phyloP scores from a whole-genome alignment of 2,797 vertebrate species.

The Borostomias antarcticus region DNA sequence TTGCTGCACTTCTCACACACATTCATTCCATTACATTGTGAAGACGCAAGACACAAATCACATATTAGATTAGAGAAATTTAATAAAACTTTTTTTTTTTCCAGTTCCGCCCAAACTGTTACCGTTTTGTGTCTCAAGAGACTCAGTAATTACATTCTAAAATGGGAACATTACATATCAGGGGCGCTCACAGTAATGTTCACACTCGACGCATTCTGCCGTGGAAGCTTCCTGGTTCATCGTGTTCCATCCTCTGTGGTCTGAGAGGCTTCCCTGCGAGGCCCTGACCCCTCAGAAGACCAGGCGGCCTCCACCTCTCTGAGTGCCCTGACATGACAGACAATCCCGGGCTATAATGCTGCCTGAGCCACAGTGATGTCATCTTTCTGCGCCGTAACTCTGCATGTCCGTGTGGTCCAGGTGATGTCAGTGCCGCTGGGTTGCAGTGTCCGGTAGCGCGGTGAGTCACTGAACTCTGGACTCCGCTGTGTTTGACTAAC shows the following conservation, averaged over 20 bases:
- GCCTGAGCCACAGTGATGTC: slow-evolving; percentile 51
- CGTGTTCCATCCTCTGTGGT: background rate
- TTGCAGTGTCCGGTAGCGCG: slow-evolving; percentile 44
- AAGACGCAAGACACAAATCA: background rate
- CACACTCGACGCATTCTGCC: background rate
- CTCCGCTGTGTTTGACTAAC: slow-evolving; percentile 15
- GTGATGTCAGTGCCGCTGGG: slow-evolving; percentile 64
- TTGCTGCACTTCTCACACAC: background rate
- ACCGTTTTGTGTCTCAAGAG: background rate
- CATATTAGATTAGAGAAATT: too few relatives aligned
- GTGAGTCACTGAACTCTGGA: slow-evolving; percentile 62
- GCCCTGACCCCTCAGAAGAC: background rate
- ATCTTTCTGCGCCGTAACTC: slow-evolving; percentile 50
- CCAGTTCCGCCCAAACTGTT: background rate
- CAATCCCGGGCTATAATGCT: slow-evolving; percentile 5
- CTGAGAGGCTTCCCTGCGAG: too few relatives aligned
- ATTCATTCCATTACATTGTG: background rate
- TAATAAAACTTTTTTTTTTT: background rate
- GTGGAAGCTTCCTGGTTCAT: background rate
- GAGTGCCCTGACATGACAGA: slow-evolving; percentile 30
- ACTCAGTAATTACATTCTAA: background rate
- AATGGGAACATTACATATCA: background rate
- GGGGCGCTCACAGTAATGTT: too few relatives aligned
- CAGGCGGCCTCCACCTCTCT: background rate
- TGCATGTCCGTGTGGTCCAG: slow-evolving; percentile 32